phyloP scores from a whole-genome alignment of 2,797 vertebrate species.

The Chromis chromis region DNA sequence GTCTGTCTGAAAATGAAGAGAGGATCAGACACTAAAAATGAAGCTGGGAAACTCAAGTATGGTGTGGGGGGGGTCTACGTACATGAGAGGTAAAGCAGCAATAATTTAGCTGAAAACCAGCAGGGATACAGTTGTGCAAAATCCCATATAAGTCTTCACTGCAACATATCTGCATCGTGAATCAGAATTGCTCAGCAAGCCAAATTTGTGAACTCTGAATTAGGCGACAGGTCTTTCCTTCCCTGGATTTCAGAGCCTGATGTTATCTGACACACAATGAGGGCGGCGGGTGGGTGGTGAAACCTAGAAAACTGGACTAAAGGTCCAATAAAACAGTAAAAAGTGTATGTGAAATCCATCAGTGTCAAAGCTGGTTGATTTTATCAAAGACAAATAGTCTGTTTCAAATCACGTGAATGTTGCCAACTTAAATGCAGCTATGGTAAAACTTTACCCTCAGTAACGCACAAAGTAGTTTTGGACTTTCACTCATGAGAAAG shows the following conservation, averaged over 20 bases:
- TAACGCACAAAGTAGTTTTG: conserved; percentile 18
- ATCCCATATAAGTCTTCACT: conserved; percentile 48
- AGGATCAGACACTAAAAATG: conserved; percentile 21
- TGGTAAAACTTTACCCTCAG: not conserved
- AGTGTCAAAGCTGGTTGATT: not conserved
- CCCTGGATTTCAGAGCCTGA: conserved; percentile 9
- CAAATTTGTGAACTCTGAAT: conserved; percentile 39
- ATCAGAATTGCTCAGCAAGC: conserved; percentile 29
- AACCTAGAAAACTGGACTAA: not conserved
- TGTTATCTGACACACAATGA: conserved; percentile 24
- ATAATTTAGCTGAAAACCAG: conserved; percentile 46
- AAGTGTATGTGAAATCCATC: not conserved
- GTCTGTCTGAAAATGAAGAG: conserved; percentile 22
- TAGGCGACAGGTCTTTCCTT: conserved; percentile 33
- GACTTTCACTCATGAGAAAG: conserved; percentile 16
- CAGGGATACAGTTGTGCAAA: conserved; percentile 28
- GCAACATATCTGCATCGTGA: conserved; percentile 52
- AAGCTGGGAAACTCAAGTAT: conserved; percentile 13
- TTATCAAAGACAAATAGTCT: conserved; percentile 2
- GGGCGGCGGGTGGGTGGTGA: not conserved
- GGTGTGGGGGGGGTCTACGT: not conserved
- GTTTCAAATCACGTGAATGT: conserved; percentile 7
- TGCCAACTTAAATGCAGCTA: conserved; percentile 7
- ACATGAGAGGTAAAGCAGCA: conserved; percentile 9
- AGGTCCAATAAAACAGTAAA: not conserved